Evolutionary conservation across 2,888 invertebrate species (phyloP).

Genomic region (Serripes groenlandicus): DNA sequence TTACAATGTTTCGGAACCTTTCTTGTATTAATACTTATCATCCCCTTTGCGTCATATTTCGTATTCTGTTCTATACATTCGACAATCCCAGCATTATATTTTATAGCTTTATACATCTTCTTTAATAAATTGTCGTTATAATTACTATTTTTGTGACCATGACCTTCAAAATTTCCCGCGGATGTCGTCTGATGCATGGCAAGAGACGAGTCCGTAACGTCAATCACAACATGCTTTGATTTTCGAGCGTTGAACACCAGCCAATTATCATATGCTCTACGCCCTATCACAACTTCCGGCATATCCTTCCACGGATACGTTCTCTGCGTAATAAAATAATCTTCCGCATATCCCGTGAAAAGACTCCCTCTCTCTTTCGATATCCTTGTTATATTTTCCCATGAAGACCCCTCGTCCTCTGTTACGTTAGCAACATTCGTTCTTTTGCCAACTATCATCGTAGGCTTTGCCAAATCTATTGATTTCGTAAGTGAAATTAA

Average conservation of each 20-base stretch:
- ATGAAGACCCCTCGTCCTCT: constrained; percentile 62
- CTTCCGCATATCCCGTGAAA: constrained; percentile 77
- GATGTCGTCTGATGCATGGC: constrained; percentile 81
- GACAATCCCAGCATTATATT: constrained; percentile 73
- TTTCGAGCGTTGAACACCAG: constrained; percentile 75
- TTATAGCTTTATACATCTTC: constrained; percentile 68
- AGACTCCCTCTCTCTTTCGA: constrained; percentile 71
- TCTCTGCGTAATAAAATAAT: constrained; percentile 78
- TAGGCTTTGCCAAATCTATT: constrained; percentile 48
- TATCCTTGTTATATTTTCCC: constrained; percentile 57
- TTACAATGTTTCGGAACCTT: constrained; percentile 43
- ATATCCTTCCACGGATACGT: constrained; percentile 78
- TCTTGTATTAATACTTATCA: constrained; percentile 25
- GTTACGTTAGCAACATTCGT: constrained; percentile 76
- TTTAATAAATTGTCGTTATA: constrained; percentile 74
- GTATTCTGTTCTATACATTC: constrained; percentile 68
- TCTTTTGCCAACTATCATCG: constrained; percentile 70
- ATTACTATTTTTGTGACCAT: constrained; percentile 68
- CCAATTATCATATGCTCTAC: constrained; percentile 82
- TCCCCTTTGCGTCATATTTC: constrained; percentile 28
- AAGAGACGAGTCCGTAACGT: constrained; percentile 75
- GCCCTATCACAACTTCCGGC: constrained; percentile 81
- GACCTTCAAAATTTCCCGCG: constrained; percentile 77
- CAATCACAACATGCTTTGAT: constrained; percentile 72
- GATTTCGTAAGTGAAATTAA: constrained; percentile 53